Conservation (phyloP, 2,797 vertebrate species). For the Gadopsis bispinosus region DNA sequence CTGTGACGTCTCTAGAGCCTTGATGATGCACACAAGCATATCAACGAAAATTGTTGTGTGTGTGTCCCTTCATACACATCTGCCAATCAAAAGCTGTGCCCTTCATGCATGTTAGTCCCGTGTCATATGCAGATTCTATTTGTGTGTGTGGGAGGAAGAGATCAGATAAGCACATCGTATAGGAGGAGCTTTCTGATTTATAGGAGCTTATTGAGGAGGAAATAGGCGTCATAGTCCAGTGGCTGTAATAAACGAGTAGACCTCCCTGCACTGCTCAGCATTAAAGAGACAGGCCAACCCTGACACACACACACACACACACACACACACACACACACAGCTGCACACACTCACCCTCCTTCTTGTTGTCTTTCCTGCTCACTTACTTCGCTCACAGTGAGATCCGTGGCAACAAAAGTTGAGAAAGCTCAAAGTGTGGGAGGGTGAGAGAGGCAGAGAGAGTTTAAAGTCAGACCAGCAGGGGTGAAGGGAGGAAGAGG, state of each 20-base stretch:
- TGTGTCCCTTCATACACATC: constrained; percentile 44
- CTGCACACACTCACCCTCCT: constrained; percentile 7
- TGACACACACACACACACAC: constrained; percentile 33
- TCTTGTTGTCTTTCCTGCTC: constrained; percentile 22
- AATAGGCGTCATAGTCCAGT: constrained; percentile 81
- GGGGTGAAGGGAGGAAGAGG: constrained; percentile 70
- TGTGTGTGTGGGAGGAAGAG: constrained; percentile 1
- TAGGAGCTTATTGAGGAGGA: constrained; percentile 79
- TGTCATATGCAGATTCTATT: constrained; percentile 69
- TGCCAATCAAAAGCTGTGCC: constrained; percentile 68
- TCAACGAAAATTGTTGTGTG: constrained; percentile 33
- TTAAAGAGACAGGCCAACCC: constrained; percentile 59
- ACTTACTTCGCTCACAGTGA: constrained; percentile 26
- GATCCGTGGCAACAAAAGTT: constrained; percentile 36
- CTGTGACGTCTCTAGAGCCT: constrained; percentile 37
- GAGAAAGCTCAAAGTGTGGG: constrained; percentile 42
- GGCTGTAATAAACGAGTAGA: constrained; percentile 75
- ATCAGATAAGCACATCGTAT: constrained; percentile 62
- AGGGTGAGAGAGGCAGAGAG: constrained; percentile 18
- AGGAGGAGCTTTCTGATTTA: constrained; percentile 75
- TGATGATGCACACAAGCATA: constrained; percentile 35
- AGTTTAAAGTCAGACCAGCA: constrained; percentile 51
- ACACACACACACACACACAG: constrained; percentile 8
- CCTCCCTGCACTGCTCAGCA: constrained; percentile 54
- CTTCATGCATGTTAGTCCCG: constrained; percentile 68